A percentile compares a stretch with the other conserved stretches of the same genome.
These are phyloP conservation scores for Drosophila nigromelanica DNA, from an alignment of 1,140 invertebrate genomes.

Conservation along the genomic window DNA sequence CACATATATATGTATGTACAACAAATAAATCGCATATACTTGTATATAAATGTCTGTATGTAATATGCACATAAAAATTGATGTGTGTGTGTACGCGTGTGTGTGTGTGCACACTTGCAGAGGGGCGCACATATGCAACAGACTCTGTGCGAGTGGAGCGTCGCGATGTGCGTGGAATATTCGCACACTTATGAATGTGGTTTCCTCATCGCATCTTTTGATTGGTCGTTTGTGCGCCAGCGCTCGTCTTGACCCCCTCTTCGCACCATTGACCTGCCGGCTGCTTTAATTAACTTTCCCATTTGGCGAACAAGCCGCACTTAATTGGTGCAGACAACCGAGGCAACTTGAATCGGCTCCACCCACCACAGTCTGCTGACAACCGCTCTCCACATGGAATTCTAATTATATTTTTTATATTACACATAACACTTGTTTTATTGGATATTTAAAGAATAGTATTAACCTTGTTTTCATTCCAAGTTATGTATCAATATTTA, in stretches of 20 bases:
- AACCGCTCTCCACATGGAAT: no score
- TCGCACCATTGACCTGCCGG: neutral
- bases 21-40: neutral
- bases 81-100: constrained; percentile 14
- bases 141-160: constrained; percentile 14
- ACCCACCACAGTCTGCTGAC: constrained; percentile 18
- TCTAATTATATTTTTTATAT: no score
- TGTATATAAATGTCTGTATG: neutral
- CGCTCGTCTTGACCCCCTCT: constrained; percentile 34
- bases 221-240: constrained; percentile 72
- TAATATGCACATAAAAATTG: neutral
- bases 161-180: constrained; percentile 51
- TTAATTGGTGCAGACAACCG: constrained; percentile 61
- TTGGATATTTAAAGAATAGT: no score
- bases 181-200: constrained; percentile 52
- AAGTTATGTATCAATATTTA: no score
- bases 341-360: constrained; percentile 12
- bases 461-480: no score
- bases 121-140: constrained; percentile 13
- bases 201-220: constrained; percentile 65
- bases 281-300: constrained; percentile 66
- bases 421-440: no score
- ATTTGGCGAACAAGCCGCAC: constrained; percentile 42
- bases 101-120: constrained; percentile 9
- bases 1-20: neutral